Conservation (phyloP, 2,888 invertebrate species). For the Cryptocheilus praepositus region DNA sequence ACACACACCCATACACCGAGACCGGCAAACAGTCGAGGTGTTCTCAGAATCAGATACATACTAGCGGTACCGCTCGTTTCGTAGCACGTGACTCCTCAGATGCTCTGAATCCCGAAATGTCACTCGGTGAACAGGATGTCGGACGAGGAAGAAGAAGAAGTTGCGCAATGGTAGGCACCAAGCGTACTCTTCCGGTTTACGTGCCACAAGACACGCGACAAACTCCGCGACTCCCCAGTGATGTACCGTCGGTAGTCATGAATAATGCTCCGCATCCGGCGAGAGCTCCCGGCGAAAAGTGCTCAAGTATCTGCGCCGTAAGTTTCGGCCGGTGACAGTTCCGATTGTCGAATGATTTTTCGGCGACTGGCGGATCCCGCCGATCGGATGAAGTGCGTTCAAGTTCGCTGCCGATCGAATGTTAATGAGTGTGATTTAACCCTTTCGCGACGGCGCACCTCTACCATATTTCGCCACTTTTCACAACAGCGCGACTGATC, state of each 20-base stretch:
- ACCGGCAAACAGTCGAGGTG: background rate
- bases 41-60: background rate
- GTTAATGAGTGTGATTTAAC: too few species aligned
- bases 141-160: conserved; percentile 33
- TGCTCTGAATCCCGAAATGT: conserved; percentile 15
- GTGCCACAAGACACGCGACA: conserved; percentile 68
- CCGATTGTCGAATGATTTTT: too few species aligned
- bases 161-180: conserved; percentile 61
- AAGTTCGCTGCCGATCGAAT: too few species aligned
- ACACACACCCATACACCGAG: too few species aligned
- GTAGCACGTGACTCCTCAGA: conserved; percentile 15
- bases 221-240: conserved; percentile 58
- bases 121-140: background rate
- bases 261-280: conserved; percentile 60
- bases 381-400: too few species aligned
- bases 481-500: too few species aligned
- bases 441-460: too few species aligned
- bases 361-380: too few species aligned
- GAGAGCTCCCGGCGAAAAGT: conserved; percentile 4
- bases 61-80: conserved; percentile 27
- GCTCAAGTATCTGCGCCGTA: conserved; percentile 5
- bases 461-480: too few species aligned
- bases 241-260: conserved; percentile 61
- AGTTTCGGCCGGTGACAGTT: conserved; percentile 22
- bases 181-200: conserved; percentile 70